Percentiles rank a stretch among this genome's conserved stretches.
Conservation (phyloP, 2,797 vertebrate genomes). For the Phrynocephalus vlangalii region DNA sequence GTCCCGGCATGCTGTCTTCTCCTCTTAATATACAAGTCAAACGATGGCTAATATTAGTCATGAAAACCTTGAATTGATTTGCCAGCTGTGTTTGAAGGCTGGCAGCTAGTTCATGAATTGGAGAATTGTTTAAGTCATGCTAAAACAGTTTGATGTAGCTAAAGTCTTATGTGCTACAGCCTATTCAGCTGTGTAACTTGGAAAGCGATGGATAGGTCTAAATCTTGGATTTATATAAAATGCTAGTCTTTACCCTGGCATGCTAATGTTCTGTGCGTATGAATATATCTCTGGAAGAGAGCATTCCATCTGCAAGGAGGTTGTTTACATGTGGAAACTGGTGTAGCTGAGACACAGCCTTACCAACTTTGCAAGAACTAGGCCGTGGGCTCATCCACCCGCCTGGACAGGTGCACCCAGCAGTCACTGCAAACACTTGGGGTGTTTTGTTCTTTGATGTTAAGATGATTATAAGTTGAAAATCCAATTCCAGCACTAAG, state of each 20-base stretch:
- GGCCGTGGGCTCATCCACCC: neutral
- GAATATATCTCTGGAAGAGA: neutral
- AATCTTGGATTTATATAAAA: neutral
- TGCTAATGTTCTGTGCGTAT: neutral
- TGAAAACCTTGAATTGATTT: neutral
- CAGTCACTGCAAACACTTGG: neutral
- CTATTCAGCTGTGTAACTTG: neutral
- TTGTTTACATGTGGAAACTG: neutral
- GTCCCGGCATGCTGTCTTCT: neutral
- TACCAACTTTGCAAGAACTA: neutral
- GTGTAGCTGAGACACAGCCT: neutral
- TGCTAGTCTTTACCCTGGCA: neutral
- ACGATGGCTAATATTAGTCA: neutral
- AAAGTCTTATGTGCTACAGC: neutral
- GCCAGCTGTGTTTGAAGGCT: neutral
- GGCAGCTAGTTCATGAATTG: neutral
- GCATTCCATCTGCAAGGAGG: neutral
- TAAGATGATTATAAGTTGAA: slow-evolving; percentile 41
- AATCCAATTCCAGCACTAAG: slow-evolving; percentile 18
- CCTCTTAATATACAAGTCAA: neutral
- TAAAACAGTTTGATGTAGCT: neutral
- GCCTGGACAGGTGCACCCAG: neutral
- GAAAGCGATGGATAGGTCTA: neutral
- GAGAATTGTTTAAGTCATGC: neutral
- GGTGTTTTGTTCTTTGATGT: slow-evolving; percentile 18